phyloP scores from a whole-genome alignment of 2,888 invertebrate species.

The Acrobeloides nanus region DNA sequence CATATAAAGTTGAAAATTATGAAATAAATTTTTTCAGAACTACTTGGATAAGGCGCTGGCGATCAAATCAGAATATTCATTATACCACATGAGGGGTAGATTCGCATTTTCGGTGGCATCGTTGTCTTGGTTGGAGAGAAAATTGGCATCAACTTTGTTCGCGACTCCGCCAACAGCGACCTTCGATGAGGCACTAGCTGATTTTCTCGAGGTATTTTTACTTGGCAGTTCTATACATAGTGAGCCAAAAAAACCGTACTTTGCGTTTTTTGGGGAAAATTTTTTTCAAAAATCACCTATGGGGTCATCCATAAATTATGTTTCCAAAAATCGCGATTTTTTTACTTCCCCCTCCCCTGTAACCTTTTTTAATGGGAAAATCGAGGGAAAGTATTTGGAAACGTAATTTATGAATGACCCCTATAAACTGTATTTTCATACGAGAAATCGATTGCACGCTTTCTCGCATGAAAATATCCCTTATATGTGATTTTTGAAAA shows the following conservation, averaged over 20 bases:
- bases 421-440: no score
- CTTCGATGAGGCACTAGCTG: constrained; percentile 24
- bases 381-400: no score
- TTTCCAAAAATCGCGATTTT: neutral
- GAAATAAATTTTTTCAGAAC: constrained; percentile 23
- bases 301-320: neutral
- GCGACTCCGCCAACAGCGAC: constrained; percentile 31
- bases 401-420: no score
- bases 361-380: no score
- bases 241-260: no score
- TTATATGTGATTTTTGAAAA: no score
- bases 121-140: constrained; percentile 32
- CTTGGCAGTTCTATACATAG: no score
- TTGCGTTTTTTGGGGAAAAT: constrained; percentile 1
- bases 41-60: constrained; percentile 37
- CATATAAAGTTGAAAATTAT: no score
- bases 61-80: constrained; percentile 26
- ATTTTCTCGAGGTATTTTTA: constrained; percentile 16
- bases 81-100: constrained; percentile 25
- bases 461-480: no score
- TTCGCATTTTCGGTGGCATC: constrained; percentile 28
- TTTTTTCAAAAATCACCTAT: neutral
- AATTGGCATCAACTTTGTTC: constrained; percentile 25
- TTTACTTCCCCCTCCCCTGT: neutral
- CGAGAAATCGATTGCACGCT: no score